phyloP scores from a whole-genome alignment of 2,797 vertebrate species.

The Pangasius djambal region DNA sequence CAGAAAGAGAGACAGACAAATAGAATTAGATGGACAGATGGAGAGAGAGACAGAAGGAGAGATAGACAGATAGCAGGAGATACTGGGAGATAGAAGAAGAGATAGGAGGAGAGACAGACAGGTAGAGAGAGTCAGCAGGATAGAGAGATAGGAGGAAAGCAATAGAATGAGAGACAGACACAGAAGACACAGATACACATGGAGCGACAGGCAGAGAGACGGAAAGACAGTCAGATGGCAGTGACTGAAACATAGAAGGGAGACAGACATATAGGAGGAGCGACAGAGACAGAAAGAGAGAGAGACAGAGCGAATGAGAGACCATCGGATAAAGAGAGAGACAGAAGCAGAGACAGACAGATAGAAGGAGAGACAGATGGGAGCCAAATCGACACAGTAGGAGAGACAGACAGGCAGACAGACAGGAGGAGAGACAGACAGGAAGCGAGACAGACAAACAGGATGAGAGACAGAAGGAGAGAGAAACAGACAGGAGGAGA shows the following conservation, averaged over 20 bases:
- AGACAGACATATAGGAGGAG: background rate
- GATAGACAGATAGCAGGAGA: background rate
- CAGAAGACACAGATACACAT: too few species aligned
- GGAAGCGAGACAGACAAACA: slow-evolving; percentile 13
- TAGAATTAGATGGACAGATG: background rate
- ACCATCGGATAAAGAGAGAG: background rate
- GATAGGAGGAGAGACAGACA: background rate
- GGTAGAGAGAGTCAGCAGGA: too few species aligned
- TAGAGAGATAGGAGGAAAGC: background rate
- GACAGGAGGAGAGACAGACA: too few species aligned
- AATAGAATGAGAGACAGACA: background rate
- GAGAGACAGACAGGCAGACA: background rate
- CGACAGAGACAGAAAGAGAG: background rate
- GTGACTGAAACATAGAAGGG: background rate
- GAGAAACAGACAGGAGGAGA: background rate
- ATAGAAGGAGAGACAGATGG: too few species aligned
- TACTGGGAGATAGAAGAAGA: too few species aligned
- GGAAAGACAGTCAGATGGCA: background rate
- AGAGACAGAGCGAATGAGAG: background rate
- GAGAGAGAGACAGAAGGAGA: background rate
- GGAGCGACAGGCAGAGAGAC: too few species aligned
- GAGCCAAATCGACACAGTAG: slow-evolving; percentile 9
- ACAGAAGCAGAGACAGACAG: background rate
- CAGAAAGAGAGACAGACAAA: background rate
- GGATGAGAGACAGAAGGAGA: slow-evolving; percentile 11